Evolutionary conservation across 2,113 vertebrate genomes (phyloP).

Genomic region (Triplophysa siluroides): DNA sequence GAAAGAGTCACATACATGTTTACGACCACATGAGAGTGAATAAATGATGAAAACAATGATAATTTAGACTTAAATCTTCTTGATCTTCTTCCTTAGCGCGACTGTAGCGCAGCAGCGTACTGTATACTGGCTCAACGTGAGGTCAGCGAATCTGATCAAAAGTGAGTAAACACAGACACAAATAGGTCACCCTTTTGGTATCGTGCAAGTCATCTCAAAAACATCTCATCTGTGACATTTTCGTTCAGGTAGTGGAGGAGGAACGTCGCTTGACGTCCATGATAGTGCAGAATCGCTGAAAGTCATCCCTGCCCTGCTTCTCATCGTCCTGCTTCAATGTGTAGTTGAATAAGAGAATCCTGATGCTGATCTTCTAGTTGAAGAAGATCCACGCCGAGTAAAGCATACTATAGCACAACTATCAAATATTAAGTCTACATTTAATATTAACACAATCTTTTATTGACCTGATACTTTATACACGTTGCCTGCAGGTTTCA

Average conservation of each 20-base stretch:
- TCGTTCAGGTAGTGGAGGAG: neutral
- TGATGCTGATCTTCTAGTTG: neutral
- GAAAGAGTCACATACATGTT: too few species aligned
- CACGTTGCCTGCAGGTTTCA: neutral
- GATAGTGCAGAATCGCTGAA: slow-evolving; percentile 2
- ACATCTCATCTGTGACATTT: neutral
- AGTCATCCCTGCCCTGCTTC: neutral
- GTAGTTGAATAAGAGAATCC: neutral
- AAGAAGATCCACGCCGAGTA: neutral
- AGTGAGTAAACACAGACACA: slow-evolving; percentile 48
- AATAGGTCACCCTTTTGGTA: neutral
- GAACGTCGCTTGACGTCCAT: neutral
- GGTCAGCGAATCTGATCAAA: slow-evolving; percentile 57
- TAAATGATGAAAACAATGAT: too few species aligned
- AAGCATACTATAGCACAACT: slow-evolving; percentile 49
- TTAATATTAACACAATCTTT: slow-evolving; percentile 44
- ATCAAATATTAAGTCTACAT: neutral
- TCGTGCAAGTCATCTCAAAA: neutral
- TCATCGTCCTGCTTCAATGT: neutral
- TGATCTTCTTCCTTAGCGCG: slow-evolving; percentile 53
- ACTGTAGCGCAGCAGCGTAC: slow-evolving; percentile 56
- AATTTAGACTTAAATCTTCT: neutral
- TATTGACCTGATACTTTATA: neutral
- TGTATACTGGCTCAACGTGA: slow-evolving; percentile 66
- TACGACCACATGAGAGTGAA: too few species aligned